Conservation (phyloP, 2,113 vertebrate genomes). For the Python bivittatus region DNA sequence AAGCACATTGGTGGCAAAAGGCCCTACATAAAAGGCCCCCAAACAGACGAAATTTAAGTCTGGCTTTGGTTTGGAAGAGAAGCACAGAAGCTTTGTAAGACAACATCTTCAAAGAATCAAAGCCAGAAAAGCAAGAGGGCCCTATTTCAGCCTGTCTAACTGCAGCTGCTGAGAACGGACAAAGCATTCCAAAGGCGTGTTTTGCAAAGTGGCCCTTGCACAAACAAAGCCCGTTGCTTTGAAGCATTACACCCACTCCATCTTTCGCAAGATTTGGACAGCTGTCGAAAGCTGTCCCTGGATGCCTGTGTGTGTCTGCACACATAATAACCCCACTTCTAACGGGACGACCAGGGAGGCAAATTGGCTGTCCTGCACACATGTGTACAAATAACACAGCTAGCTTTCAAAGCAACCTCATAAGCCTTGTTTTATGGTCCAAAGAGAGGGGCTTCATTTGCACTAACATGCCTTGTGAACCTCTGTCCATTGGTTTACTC, state of each 20-base stretch:
- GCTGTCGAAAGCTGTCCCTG: not conserved
- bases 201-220: not conserved
- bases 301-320: not conserved
- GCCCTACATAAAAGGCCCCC: not conserved
- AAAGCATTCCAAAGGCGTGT: not conserved
- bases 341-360: not conserved
- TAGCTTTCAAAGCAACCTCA: not conserved
- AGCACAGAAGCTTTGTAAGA: conserved; percentile 34
- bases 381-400: not conserved
- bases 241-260: not conserved
- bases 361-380: not conserved
- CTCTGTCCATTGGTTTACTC: no score
- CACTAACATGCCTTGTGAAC: no score
- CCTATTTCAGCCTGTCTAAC: not conserved
- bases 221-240: not conserved
- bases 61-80: conserved; percentile 48
- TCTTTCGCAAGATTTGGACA: not conserved
- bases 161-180: not conserved
- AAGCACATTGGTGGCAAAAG: conserved; percentile 36
- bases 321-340: not conserved
- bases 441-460: no score
- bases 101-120: conserved; percentile 35
- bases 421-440: not conserved
- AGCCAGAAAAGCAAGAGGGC: conserved; percentile 8
- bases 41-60: conserved; percentile 22